Percentiles rank a stretch among this genome's conserved stretches.
These are phyloP conservation scores for Odontamblyopus lacepedii DNA, from an alignment of 2,797 vertebrate species.

Conservation along the genomic window DNA sequence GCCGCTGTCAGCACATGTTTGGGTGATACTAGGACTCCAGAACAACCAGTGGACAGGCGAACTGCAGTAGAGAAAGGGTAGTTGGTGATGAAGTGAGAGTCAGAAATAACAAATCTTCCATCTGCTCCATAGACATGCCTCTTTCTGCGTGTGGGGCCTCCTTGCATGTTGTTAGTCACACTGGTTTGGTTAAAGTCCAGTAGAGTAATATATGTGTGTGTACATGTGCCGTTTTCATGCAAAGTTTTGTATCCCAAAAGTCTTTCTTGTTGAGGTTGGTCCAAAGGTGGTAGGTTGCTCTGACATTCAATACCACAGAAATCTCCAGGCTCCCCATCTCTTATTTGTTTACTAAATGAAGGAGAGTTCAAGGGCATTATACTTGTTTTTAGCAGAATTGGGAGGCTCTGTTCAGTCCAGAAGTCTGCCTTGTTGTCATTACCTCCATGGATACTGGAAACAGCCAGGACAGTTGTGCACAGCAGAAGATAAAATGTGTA, in stretches of 20 bases:
- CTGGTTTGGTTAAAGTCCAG: conserved; percentile 41
- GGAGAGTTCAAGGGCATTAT: conserved; percentile 73
- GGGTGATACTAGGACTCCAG: conserved; percentile 86
- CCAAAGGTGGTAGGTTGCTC: conserved; percentile 67
- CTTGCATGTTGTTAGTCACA: background rate
- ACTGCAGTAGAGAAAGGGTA: conserved; percentile 90
- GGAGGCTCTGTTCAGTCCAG: conserved; percentile 81
- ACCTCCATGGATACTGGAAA: conserved; percentile 35
- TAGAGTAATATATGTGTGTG: conserved; percentile 81
- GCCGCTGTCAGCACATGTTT: conserved; percentile 90
- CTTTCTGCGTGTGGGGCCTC: conserved; percentile 54
- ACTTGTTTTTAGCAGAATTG: conserved; percentile 76
- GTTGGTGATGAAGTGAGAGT: conserved; percentile 83
- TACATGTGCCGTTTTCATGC: conserved; percentile 86
- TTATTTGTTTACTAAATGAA: conserved; percentile 50
- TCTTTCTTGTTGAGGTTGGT: conserved; percentile 79
- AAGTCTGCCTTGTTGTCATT: conserved; percentile 62
- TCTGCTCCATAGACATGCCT: conserved; percentile 90
- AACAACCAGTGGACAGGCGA: conserved; percentile 90
- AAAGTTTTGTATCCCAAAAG: conserved; percentile 89
- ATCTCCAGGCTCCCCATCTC: background rate
- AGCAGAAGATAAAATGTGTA: conserved; percentile 72
- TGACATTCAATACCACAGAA: conserved; percentile 90
- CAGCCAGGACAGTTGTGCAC: conserved; percentile 61
- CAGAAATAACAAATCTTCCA: conserved; percentile 90